These are phyloP conservation scores for Lysandra coridon DNA, from an alignment of 2,888 invertebrate species.

Conservation along the genomic window DNA sequence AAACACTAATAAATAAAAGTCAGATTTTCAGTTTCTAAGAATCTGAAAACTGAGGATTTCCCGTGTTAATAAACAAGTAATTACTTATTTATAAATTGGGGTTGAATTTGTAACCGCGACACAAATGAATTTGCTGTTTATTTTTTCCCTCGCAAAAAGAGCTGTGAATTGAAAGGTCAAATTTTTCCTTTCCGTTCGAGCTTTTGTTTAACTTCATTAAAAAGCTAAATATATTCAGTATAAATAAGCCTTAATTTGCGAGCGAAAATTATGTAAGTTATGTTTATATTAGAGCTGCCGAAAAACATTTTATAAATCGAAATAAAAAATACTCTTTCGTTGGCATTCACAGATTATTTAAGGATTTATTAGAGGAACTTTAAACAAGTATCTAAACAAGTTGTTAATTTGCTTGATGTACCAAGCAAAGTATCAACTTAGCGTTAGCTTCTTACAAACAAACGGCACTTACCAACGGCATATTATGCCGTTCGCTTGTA, in stretches of 20 bases:
- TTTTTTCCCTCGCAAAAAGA: neutral
- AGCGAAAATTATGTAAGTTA: neutral
- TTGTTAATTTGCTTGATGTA: no score
- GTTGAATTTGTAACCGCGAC: conserved; percentile 13
- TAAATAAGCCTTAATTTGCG: neutral
- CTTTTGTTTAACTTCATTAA: conserved; percentile 21
- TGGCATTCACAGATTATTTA: no score
- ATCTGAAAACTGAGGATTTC: neutral
- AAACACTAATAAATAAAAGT: neutral
- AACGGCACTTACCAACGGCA: no score
- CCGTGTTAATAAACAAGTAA: conserved; percentile 13
- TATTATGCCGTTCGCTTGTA: no score
- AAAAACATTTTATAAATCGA: neutral
- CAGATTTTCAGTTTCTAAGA: neutral
- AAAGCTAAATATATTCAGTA: neutral
- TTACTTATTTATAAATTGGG: conserved; percentile 8
- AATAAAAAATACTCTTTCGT: neutral
- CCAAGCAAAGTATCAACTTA: no score
- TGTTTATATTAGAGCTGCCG: neutral
- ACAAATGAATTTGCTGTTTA: conserved; percentile 4
- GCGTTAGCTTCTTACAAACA: no score
- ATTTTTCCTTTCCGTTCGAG: neutral
- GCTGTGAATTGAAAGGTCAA: conserved; percentile 5
- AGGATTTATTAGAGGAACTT: no score
- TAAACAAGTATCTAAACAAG: no score